A percentile compares a stretch with the other conserved stretches of the same genome.
Conservation (phyloP, 2,113 vertebrate genomes). For the Bothrops jararaca region DNA sequence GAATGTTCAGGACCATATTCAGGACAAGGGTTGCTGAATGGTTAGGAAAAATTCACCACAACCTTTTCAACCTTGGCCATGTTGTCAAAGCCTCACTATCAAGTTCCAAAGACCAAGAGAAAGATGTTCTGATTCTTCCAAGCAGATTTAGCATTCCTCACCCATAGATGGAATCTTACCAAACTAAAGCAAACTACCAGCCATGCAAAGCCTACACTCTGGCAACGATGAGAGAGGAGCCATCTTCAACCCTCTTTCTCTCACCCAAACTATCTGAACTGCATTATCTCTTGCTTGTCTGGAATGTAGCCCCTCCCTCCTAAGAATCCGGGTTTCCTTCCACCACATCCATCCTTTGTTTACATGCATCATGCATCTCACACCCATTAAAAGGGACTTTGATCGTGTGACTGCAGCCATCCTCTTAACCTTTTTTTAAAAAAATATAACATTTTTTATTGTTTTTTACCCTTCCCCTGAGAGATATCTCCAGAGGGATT, state of each 20-base stretch:
- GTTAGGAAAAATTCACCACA: background rate
- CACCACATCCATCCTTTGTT: background rate
- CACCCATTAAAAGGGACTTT: background rate
- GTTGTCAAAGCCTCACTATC: background rate
- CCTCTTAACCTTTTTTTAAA: background rate
- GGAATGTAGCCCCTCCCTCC: background rate
- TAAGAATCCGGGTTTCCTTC: background rate
- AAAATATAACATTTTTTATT: no score
- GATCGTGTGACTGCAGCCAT: background rate
- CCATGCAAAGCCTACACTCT: background rate
- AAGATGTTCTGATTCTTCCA: background rate
- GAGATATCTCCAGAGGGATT: background rate
- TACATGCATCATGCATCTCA: background rate
- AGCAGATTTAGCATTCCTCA: background rate
- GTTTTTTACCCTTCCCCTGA: background rate
- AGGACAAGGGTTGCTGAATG: background rate
- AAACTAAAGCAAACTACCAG: background rate
- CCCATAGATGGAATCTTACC: background rate
- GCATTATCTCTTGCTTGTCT: background rate
- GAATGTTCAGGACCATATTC: background rate
- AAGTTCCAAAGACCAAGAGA: background rate
- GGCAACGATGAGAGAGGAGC: background rate
- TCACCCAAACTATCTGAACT: background rate
- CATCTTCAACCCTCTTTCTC: background rate
- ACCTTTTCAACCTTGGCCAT: background rate